Evolutionary conservation across 2,888 invertebrate genomes (phyloP), one percentile per base, ranked within the genome.

Genomic region (Cataglyphis albicans): DNA sequence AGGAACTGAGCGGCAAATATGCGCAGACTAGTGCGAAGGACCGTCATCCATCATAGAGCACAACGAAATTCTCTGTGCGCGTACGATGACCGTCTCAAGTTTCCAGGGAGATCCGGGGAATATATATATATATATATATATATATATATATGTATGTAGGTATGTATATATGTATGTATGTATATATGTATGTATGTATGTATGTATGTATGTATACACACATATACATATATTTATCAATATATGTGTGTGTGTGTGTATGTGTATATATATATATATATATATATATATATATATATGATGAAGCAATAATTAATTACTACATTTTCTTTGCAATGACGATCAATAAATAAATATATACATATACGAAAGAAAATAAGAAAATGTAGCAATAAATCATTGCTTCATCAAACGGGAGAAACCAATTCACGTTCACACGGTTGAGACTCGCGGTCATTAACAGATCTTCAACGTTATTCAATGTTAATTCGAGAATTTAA

Each of bases 1-100:
- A 67, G 63, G 65, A 70, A 83, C 75, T 83, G 72, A 44, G 59
- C 59, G 72, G 78, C 59, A 44, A 72, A 72, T 72, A n/a, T 72
- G 59, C 78, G 59, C 35, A 78, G 57, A 44, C 73, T 32, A 70
- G 59, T 59, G 41, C 70, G 59, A 48, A 61, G 44, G 70, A 57
- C 44, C 12, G 44, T 80, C 70, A 80, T 80, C 70, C 78, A 80
- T 80, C 78, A 70, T 25, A 57, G 41, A 68, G 44, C 57, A 68
- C 18, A 67, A 75, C 70, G 78, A 78, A 78, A 78, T 65, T 25
- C 25, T 52, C 52, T 44, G 57, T 32, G 10, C 35, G 35, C 41
- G 21, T 12, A 12, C 59, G 70, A 70, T 44, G 32, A 12, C 32
- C 32, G 10, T 25, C 3, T 15, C n/a, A n/a, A 29, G 3, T 1